These are phyloP conservation scores for Spermophilus dauricus DNA, from an alignment of 2,113 vertebrate species.

Conservation along the genomic window DNA sequence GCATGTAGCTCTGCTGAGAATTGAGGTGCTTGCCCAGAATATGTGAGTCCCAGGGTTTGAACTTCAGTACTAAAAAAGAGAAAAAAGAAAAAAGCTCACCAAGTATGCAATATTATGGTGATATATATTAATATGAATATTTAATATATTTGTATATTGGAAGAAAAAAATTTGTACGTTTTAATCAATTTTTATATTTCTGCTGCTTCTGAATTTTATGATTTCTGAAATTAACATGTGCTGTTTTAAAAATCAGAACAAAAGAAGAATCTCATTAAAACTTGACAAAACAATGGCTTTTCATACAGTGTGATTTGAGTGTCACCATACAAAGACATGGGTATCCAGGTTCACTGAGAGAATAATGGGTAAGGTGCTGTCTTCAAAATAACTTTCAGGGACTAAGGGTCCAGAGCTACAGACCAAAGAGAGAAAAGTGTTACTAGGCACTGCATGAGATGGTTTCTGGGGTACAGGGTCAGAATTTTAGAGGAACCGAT, in stretches of 20 bases:
- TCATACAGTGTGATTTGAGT: not conserved
- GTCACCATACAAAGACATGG: not conserved
- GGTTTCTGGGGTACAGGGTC: not conserved
- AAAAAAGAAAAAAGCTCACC: not conserved
- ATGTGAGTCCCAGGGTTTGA: not conserved
- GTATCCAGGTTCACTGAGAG: not conserved
- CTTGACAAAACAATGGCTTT: not conserved
- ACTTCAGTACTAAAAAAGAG: not conserved
- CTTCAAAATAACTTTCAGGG: not conserved
- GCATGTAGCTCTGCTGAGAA: not conserved
- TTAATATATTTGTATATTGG: not conserved
- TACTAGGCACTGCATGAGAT: not conserved
- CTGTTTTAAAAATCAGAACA: constrained; percentile 6
- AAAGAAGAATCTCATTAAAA: not conserved
- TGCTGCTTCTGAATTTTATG: not conserved
- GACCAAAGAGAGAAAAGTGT: too few relatives aligned
- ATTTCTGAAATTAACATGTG: not conserved
- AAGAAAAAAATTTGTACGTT: not conserved
- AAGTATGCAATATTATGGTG: not conserved
- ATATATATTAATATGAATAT: not conserved
- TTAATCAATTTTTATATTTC: not conserved
- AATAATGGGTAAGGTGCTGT: too few relatives aligned
- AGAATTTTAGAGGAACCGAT: not conserved
- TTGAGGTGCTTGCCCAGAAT: not conserved
- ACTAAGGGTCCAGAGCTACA: too few relatives aligned